Percentiles rank a stretch among this genome's conserved stretches.
phyloP scores from a whole-genome alignment of 2,797 vertebrate genomes.

The Gila robusta region DNA sequence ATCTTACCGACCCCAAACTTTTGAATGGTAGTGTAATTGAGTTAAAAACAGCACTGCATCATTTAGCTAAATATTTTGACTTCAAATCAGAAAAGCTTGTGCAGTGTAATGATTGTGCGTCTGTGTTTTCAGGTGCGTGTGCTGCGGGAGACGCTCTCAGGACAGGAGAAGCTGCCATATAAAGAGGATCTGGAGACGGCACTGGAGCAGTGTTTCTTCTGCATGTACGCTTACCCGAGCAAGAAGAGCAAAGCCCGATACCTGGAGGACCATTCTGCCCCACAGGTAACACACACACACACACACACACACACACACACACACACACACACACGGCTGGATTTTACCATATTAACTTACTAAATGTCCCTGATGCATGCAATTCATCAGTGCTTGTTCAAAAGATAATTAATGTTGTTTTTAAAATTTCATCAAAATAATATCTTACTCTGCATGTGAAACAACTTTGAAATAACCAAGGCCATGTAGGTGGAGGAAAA shows the following conservation, averaged over 20 bases:
- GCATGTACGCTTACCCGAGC: slow-evolving; percentile 93
- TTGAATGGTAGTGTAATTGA: not conserved
- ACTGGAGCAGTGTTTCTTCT: slow-evolving; percentile 97
- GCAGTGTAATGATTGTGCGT: not conserved
- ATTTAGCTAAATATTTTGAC: not conserved
- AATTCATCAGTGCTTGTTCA: not conserved
- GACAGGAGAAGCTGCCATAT: slow-evolving; percentile 87
- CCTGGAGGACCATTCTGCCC: slow-evolving; percentile 94
- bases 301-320: no score
- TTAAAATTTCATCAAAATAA: not conserved
- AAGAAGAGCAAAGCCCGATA: slow-evolving; percentile 99
- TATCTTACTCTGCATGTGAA: not conserved
- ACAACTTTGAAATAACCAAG: not conserved
- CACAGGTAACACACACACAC: slow-evolving; percentile 78
- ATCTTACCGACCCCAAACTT: not conserved
- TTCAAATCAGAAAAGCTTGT: not conserved
- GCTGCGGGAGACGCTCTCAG: slow-evolving; percentile 89
- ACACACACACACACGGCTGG: no score
- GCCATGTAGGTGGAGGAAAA: not conserved
- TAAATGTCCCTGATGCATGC: not conserved
- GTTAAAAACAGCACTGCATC: not conserved
- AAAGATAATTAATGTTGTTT: not conserved
- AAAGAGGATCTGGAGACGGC: slow-evolving; percentile 97
- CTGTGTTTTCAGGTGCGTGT: slow-evolving; percentile 83
- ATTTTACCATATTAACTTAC: not conserved